Base-by-base conservation (phyloP, 2,888 invertebrate genomes). In the Drosophila greeni region DNA sequence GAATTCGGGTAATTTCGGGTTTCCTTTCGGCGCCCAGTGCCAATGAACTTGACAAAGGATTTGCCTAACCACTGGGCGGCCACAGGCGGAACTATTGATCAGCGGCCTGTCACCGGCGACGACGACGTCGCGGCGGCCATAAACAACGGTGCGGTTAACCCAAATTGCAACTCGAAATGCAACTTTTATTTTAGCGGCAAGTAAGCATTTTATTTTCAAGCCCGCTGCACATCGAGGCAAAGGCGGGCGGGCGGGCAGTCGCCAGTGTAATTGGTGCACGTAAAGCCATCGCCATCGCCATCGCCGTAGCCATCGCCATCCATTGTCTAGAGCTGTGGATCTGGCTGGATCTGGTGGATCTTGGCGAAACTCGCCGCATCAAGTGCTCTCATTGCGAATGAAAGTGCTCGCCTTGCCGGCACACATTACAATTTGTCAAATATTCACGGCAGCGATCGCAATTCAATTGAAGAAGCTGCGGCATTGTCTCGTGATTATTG, bases 221-320 rank as follows among this genome's bases (percentile, higher is more conserved):
- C 54, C 61, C 68, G 77, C n/a, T 81, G 84, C 85, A 76, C 81
- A 81, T 82, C 70, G 80, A 75, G 77, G 83, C 71, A 70, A 51
- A 47, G 42, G 42, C 66, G 59, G 43, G 45, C 66, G 59, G 43
- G 45, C 45, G 45, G 31, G 18, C 45, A 20, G 29, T 14, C 34
- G 57, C 39, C 47, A 74, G 36, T 72, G 75, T 61, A 78, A 82
- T 79, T 82, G 80, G 74, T 82, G 76, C 77, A 76, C 70, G 67
- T 54, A 74, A 68, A 72, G 66, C 73, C 51, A 66, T 36, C 61
- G 66, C 70, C 51, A 65, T 33, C 58, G 64, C 70, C 51, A 68
- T 36, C 61, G 66, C 73, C 51, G 65, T 36, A 59, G 66, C 70
- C 51, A 65, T 33, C 58, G 64, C 70, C 51, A 68, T 36, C 61